Evolutionary conservation across 2,113 vertebrate species (phyloP), one percentile per base, ranked within the genome.

Genomic region (Hydrochoerus hydrochaeris): DNA sequence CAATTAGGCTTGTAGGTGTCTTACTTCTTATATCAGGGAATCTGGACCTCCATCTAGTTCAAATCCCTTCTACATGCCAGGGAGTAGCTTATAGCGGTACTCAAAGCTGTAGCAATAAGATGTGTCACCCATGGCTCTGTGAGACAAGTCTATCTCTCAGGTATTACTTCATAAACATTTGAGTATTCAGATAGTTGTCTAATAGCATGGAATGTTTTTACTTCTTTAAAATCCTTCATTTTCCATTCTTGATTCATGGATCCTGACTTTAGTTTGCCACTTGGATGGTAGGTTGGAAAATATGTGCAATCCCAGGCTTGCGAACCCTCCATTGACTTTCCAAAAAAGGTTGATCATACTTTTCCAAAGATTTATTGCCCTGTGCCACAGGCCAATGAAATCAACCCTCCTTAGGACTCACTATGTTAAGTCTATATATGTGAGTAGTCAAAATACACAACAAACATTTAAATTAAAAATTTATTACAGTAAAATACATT

Each of bases 261-360:
- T 19, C 8, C 14, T 81, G 24, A 54, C 88, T 95, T 96, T 90
- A 81, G n/a, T 96, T 86, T 65, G 1, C 87, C n/a, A 44, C 41
- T 73, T 92, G 58, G 10, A 17, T 32, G 1, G 60, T 24, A 3
- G 28, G 13, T 0, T 54, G 35, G 46, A 67, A 13, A 30, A 22
- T 63, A 9, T 77, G 58, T 80, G 62, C 0, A 20, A 52, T 58
- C 20, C 4, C 28, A 67, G 41, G 35, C 8, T 82, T 60, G 14
- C 89, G 62, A 41, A 1, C 5, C 28, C 17, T 38, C 26, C 32
- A 63, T 0, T 69, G 30, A 84, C 44, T 88, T 96, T 94, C 65
- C 65, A 90, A 58, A 80, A 85, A 97, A 65, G 22, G 22, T 17
- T 44, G 32, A 22, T 75, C 5, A 60, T 69, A 30, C 19, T 91